phyloP scores from a whole-genome alignment of 1,140 invertebrate genomes.

The Habropoda laboriosa region DNA sequence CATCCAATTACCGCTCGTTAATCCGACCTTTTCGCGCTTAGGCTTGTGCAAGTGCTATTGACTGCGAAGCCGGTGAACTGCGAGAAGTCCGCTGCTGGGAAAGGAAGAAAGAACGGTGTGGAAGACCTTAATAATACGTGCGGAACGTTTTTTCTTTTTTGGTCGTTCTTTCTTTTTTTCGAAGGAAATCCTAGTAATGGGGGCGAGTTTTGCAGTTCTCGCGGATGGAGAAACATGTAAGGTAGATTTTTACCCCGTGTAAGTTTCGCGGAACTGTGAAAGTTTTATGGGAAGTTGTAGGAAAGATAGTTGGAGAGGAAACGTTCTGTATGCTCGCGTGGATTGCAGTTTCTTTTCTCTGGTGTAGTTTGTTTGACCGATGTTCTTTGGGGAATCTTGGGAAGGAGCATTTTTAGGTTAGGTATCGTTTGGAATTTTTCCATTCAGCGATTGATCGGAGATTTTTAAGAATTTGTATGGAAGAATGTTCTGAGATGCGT shows the following conservation, averaged over 20 bases:
- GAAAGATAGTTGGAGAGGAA: neutral
- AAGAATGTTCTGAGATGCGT: no score
- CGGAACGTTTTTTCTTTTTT: neutral
- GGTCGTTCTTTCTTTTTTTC: no score
- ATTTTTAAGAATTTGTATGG: no score
- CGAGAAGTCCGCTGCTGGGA: neutral
- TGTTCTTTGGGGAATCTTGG: neutral
- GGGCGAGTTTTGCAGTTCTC: no score
- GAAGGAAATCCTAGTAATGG: neutral
- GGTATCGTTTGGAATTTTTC: no score
- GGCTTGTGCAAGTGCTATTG: slow-evolving; percentile 12
- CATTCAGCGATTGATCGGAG: no score
- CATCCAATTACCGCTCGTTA: slow-evolving; percentile 12
- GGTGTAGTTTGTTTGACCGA: neutral
- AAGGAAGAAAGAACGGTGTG: neutral
- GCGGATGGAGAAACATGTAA: neutral
- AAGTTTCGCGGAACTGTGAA: neutral
- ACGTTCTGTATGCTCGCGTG: neutral
- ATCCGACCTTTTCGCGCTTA: slow-evolving; percentile 7
- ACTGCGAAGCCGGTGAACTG: slow-evolving; percentile 29
- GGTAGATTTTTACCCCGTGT: neutral
- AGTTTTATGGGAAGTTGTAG: neutral
- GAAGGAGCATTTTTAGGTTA: no score
- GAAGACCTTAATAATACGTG: slow-evolving; percentile 26
- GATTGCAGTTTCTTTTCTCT: neutral